Percentiles rank a stretch among this genome's conserved stretches.
Conservation (phyloP, 2,113 vertebrate species). For the Melospiza melodia region DNA sequence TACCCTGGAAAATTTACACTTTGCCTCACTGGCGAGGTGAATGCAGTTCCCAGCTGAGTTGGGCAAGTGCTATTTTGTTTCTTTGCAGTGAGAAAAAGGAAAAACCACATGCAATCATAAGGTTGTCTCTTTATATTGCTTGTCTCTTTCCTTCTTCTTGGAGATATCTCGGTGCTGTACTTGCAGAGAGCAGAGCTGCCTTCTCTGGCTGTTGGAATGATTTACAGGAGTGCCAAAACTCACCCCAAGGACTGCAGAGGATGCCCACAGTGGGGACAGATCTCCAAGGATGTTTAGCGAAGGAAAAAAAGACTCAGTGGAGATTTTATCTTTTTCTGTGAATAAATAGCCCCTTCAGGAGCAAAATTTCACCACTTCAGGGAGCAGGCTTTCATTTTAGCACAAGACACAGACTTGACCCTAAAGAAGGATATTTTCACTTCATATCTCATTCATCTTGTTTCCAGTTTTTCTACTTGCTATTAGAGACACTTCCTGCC, state of each 20-base stretch:
- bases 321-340: not conserved
- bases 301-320: not conserved
- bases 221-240: not conserved
- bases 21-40: not conserved
- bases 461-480: not conserved
- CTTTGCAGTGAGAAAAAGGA: not conserved
- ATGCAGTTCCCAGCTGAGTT: not conserved
- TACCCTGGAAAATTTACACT: too few species aligned
- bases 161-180: not conserved
- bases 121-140: not conserved
- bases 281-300: not conserved
- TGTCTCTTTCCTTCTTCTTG: not conserved
- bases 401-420: not conserved
- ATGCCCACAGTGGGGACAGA: not conserved
- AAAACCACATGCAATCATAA: rapidly evolving
- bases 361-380: not conserved
- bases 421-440: not conserved
- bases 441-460: not conserved
- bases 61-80: not conserved
- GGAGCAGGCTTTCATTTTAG: not conserved
- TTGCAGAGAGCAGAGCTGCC: not conserved
- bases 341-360: not conserved
- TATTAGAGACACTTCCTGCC: not conserved
- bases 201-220: not conserved
- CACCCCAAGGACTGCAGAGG: rapidly evolving